Evolutionary conservation across 2,113 vertebrate genomes (phyloP), one percentile per base, ranked within the genome.

Genomic region (Guaruba guarouba): DNA sequence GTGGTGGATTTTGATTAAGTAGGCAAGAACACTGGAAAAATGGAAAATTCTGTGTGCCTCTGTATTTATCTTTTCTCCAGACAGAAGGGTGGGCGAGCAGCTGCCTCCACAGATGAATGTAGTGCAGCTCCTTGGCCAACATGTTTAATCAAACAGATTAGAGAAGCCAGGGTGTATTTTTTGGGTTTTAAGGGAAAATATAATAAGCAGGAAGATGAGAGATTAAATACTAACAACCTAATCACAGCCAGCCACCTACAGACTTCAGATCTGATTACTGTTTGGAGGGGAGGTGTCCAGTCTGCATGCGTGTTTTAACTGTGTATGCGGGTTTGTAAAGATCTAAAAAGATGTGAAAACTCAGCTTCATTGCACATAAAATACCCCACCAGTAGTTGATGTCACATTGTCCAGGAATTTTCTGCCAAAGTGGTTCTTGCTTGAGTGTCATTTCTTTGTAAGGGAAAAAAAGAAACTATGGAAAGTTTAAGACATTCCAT

Each of bases 51-150:
- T 70, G 51, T 10, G 37, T n/a, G 11, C 61, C 83, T 84, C 57
- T 90, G 91, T 57, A 11, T 92, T 88, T 54, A 11, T 91, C 24
- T 70, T 22, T 82, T 51, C 91, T 94, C 64, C 89, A 95, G 92
- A 93, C 27, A 31, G 82, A 49, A 46, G 95, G 76, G 90, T 91
- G 84, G 88, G 78, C 10, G 48, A 82, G 75, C 81, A 35, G 84
- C 93, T 94, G 91, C 74, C 76, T 55, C 68, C 67, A 35, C 74
- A 78, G 68, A 74, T 20, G 67, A 92, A 25, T 2, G 3, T 7
- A 69, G 64, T 9, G 29, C 73, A 18, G 24, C 68, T 85, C 55
- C 82, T 73, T 24, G 39, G 83, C 77, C 88, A 75, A 46, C 13
- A 19, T 12, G 73, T 4, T 2, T 49, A 59, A 68, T 54, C 54